Percentiles rank a stretch among this genome's conserved stretches.
phyloP scores from a whole-genome alignment of 2,888 invertebrate species.

The Notodonta ziczac region DNA sequence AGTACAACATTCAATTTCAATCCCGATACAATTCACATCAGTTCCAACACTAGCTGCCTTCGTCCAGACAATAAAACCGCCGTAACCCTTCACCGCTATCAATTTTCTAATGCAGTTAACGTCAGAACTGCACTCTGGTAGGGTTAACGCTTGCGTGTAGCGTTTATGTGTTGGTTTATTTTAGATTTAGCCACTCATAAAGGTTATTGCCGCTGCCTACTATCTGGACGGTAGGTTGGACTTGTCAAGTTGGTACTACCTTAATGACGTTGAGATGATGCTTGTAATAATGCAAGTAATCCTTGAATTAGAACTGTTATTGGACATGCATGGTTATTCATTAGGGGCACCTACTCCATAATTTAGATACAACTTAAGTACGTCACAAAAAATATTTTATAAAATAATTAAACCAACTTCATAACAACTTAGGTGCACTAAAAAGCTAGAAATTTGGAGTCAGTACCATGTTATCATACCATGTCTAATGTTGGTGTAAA shows the following conservation, averaged over 20 bases:
- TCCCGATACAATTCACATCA: constrained; percentile 5
- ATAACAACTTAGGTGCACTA: too few relatives aligned
- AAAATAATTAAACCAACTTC: too few relatives aligned
- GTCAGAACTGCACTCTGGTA: constrained; percentile 52
- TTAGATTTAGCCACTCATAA: constrained; percentile 15
- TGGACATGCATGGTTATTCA: too few relatives aligned
- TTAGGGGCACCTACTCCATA: too few relatives aligned
- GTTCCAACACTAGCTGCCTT: constrained; percentile 19
- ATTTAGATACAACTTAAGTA: too few relatives aligned
- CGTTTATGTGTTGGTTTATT: constrained; percentile 16
- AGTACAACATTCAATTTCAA: not conserved
- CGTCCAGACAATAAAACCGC: constrained; percentile 51
- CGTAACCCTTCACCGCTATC: constrained; percentile 59
- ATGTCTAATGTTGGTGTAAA: not conserved
- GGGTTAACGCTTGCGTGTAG: constrained; percentile 25
- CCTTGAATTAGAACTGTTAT: too few relatives aligned
- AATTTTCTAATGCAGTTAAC: constrained; percentile 64
- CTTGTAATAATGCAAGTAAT: too few relatives aligned
- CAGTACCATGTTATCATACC: not conserved
- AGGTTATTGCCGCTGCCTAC: constrained; percentile 15
- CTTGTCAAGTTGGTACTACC: not conserved
- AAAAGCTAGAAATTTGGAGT: too few relatives aligned
- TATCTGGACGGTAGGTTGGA: not conserved
- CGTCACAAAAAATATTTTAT: too few relatives aligned
- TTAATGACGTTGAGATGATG: too few relatives aligned